Evolutionary conservation across 92 coral and sea anemone species (phyloP), one percentile per base, ranked within the genome.

Genomic region (Porites evermanni): DNA sequence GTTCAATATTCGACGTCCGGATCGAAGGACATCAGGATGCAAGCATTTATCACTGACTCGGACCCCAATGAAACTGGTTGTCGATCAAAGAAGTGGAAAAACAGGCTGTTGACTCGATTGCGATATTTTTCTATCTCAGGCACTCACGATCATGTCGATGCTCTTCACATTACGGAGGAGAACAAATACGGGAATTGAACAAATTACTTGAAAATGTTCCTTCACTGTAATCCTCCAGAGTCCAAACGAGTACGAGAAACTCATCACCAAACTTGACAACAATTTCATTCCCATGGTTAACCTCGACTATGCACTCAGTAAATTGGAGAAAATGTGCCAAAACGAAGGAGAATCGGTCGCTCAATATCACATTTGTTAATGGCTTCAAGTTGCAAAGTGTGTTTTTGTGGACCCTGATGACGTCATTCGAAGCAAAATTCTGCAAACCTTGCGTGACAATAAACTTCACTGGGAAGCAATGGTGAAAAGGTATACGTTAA

Each of bases 41-140:
- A 86, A 2, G 84, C 90, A 50, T 87, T 87, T 59, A 70, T 69
- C 70, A 50, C 86, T 12, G 64, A 83, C 68, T 76, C 69, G 32
- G 78, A 79, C 60, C 91, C 90, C 20, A 75, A 87, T 24, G 90
- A 87, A 87, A 87, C 77, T 2, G 90, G 90, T 21, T 81, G 70
- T n/a, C 12, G 53, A 7, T 79, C 86, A 74, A 70, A 50, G 24
- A 80, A 74, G 53, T 81, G 86, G 91, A 79, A 73, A 59, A 87
- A 73, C 19, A 81, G 74, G 44, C 67, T 87, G 2, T 64, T 71
- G 65, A 87, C 74, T 77, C 19, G 81, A 10, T 80, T 73, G 53
- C 11, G 86, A 72, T 80, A 23, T 21, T 79, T 87, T 72, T 74
- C 77, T 13, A 80, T 87, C 23, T 50, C 61, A 38, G 26, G 38